phyloP scores from a whole-genome alignment of 92 coral and sea anemone genomes.

The Nematostella vectensis region DNA sequence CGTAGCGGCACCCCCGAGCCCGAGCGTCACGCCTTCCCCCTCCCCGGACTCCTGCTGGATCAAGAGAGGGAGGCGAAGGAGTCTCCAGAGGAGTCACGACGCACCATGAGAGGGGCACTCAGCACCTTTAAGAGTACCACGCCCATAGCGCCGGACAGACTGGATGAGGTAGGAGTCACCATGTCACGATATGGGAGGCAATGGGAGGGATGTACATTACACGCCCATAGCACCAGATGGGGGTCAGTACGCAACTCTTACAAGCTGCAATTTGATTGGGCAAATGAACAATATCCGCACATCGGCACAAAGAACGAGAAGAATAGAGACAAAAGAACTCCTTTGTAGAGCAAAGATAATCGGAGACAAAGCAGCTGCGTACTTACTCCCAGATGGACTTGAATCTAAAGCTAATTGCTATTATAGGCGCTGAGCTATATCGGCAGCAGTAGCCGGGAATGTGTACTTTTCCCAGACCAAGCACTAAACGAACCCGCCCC shows the following conservation, averaged over 20 bases:
- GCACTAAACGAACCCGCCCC: slow-evolving; percentile 97
- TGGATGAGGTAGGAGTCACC: slow-evolving; percentile 55
- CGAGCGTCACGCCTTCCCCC: too few species aligned
- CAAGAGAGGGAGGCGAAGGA: background rate
- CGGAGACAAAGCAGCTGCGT: too few species aligned
- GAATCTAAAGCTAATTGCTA: background rate
- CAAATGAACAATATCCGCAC: too few species aligned
- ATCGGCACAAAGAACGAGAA: too few species aligned
- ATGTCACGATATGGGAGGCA: too few species aligned
- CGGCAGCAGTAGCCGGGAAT: slow-evolving; percentile 87
- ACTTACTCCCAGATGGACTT: too few species aligned
- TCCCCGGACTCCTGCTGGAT: background rate
- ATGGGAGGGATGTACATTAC: too few species aligned
- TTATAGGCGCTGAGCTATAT: slow-evolving; percentile 57
- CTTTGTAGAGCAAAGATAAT: too few species aligned
- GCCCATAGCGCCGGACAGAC: slow-evolving; percentile 48
- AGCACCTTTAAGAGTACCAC: slow-evolving; percentile 35
- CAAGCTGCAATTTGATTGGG: too few species aligned
- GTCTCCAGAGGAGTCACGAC: background rate
- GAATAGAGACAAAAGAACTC: too few species aligned
- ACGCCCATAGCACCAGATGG: too few species aligned
- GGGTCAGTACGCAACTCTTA: too few species aligned
- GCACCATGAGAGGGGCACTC: slow-evolving; percentile 13
- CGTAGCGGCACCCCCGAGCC: slow-evolving; percentile 17
- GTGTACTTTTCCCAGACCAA: slow-evolving; percentile 82